Evolutionary conservation across 2,797 vertebrate species (phyloP).

Genomic region (Aselliscus stoliczkanus): DNA sequence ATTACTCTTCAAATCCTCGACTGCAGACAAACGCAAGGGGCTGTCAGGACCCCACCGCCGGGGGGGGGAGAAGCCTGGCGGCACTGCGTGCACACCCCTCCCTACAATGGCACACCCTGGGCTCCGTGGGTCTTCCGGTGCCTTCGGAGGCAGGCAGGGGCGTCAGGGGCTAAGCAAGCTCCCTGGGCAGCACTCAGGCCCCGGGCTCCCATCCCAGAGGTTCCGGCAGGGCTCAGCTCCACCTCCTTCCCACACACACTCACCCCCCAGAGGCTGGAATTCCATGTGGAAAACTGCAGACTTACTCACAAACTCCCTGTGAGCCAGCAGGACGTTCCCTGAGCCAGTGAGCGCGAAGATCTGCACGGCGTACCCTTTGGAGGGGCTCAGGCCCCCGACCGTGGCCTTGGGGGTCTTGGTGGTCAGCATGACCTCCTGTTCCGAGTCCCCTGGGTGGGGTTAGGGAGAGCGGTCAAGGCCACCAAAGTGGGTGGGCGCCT

Average conservation of each 20-base stretch:
- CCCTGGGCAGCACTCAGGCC: too few species aligned
- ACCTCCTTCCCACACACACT: neutral
- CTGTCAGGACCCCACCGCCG: neutral
- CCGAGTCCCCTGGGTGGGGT: slow-evolving; percentile 84
- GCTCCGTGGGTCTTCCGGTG: neutral
- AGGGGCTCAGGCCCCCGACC: slow-evolving; percentile 91
- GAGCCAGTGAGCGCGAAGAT: slow-evolving; percentile 90
- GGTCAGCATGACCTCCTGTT: slow-evolving; percentile 96
- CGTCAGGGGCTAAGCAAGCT: neutral
- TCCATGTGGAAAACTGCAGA: neutral
- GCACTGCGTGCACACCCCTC: neutral
- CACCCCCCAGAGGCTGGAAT: neutral
- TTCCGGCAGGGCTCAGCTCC: neutral
- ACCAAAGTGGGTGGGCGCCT: too few species aligned
- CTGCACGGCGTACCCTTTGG: slow-evolving; percentile 90
- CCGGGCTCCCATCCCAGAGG: neutral
- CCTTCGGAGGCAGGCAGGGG: neutral
- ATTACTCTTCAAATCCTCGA: slow-evolving; percentile 80
- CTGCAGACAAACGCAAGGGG: slow-evolving; percentile 24
- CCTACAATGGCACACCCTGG: rapidly evolving
- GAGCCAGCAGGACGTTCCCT: slow-evolving; percentile 88
- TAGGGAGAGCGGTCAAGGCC: neutral
- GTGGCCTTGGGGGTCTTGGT: slow-evolving; percentile 93
- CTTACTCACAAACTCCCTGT: slow-evolving; percentile 94
- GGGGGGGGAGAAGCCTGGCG: rapidly evolving